These are phyloP conservation scores for Lampris incognitus DNA, from an alignment of 2,113 vertebrate species.

Conservation along the genomic window DNA sequence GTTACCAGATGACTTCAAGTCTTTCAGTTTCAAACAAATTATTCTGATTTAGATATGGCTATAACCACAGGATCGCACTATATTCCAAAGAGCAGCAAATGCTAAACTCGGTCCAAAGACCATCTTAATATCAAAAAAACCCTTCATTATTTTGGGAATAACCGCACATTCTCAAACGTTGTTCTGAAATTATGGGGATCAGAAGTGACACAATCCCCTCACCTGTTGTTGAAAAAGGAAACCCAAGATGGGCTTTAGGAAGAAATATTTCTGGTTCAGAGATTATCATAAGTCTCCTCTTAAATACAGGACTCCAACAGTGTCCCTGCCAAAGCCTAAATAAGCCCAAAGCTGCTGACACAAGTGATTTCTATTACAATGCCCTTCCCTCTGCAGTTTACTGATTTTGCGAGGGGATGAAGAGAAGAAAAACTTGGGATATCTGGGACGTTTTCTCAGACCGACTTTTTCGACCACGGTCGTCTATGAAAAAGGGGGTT, in stretches of 20 bases:
- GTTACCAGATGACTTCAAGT: slow-evolving; percentile 22
- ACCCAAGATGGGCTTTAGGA: not conserved
- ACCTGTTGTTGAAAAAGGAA: not conserved
- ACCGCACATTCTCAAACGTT: not conserved
- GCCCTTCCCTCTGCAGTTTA: slow-evolving; percentile 16
- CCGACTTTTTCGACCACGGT: slow-evolving; percentile 4
- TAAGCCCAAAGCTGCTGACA: slow-evolving; percentile 35
- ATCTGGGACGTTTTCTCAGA: slow-evolving; percentile 25
- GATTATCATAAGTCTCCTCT: slow-evolving; percentile 16
- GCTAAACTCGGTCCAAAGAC: not conserved
- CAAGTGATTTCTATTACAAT: slow-evolving; percentile 34
- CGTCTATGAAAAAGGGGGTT: slow-evolving; percentile 17
- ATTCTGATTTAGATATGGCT: not conserved
- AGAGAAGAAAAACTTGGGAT: slow-evolving; percentile 26
- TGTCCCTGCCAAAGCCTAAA: slow-evolving; percentile 48
- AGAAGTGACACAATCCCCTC: slow-evolving; percentile 1
- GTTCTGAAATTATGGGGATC: slow-evolving; percentile 9
- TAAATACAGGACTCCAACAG: slow-evolving; percentile 19
- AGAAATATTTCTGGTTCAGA: slow-evolving; percentile 24
- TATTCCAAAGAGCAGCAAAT: not conserved
- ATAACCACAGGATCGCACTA: not conserved
- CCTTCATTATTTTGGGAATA: not conserved
- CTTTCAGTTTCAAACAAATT: not conserved
- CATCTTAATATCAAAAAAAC: slow-evolving; percentile 9
- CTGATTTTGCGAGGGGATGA: slow-evolving; percentile 25